Evolutionary conservation across 2,797 vertebrate species (phyloP), one percentile per base, ranked within the genome.

Genomic region (Phalloptychus januarius): DNA sequence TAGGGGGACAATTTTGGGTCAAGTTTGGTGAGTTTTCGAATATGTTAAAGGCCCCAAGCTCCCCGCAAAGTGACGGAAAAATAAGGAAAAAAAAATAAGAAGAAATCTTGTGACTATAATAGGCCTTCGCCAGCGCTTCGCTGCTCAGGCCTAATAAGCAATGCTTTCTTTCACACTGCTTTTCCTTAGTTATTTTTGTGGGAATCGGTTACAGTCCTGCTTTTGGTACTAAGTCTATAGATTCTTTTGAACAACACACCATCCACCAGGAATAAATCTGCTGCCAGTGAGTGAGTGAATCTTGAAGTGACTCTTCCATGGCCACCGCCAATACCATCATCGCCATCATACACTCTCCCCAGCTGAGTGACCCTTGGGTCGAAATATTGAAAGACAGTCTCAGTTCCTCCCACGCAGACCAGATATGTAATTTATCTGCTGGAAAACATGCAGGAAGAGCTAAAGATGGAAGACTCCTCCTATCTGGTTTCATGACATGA

Each of bases 341-440:
- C 23, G 7, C 18, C 52, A 71, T 72, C 85, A 77, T 58, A 75
- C 78, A 86, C 83, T 80, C 81, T 84, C 79, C 77, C 76, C 82
- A 84, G 85, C 83, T 71, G 71, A 85, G 85, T 36, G 38, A 73
- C 82, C 83, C 90, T 85, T 76, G 69, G 85, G 85, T 88, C 84
- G 82, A 82, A 87, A 91, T 90, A 80, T 83, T 58, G 85, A 89
- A 63, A 40, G 89, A 85, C 85, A 86, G 0, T 91, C 83, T 81
- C 77, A 0, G 50, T 80, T 83, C 86, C 84, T 83, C 85, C 79
- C 81, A 81, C 84, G 84, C 75, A 70, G 79, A 80, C 86, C 89
- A 90, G 90, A 94, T 90, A 91, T 89, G 85, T 86, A 90, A 92
- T 93, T 94, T 93, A 93, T 94, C 92, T 91, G 87, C 85, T 88